Evolutionary conservation across 2,888 invertebrate genomes (phyloP).

Genomic region (Phyto melanocephala): DNA sequence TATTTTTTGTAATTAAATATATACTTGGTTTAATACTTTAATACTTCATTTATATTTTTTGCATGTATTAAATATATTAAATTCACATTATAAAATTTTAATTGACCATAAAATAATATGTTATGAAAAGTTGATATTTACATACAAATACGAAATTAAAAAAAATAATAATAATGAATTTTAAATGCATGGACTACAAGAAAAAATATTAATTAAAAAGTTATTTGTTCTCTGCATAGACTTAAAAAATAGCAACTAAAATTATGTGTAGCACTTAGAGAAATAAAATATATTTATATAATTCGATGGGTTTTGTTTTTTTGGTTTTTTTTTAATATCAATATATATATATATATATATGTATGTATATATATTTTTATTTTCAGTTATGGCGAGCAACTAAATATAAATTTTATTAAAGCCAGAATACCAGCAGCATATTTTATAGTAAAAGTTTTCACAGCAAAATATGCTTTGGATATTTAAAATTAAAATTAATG

Average conservation of each 20-base stretch:
- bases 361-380: not conserved
- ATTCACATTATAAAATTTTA: slow-evolving; percentile 39
- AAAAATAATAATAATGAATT: slow-evolving; percentile 17
- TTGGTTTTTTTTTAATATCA: not conserved
- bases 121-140: slow-evolving; percentile 54
- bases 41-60: slow-evolving; percentile 32
- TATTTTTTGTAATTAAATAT: too few species aligned
- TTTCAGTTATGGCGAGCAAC: not conserved
- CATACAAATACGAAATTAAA: slow-evolving; percentile 24
- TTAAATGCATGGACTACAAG: not conserved
- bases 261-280: not conserved
- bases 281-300: slow-evolving; percentile 18
- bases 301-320: slow-evolving; percentile 53
- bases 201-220: not conserved
- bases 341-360: not conserved
- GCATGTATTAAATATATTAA: slow-evolving; percentile 34
- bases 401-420: not conserved
- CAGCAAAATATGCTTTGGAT: slow-evolving; percentile 31
- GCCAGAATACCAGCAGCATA: not conserved
- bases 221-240: not conserved
- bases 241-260: not conserved
- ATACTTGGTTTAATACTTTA: slow-evolving; percentile 41
- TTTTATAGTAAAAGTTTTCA: slow-evolving; percentile 6
- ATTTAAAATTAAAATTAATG: slow-evolving; percentile 3
- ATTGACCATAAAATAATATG: slow-evolving; percentile 62